Evolutionary conservation across 1,140 invertebrate species (phyloP), one percentile per base, ranked within the genome.

Genomic region (Pseudomyrmex pallidus): DNA sequence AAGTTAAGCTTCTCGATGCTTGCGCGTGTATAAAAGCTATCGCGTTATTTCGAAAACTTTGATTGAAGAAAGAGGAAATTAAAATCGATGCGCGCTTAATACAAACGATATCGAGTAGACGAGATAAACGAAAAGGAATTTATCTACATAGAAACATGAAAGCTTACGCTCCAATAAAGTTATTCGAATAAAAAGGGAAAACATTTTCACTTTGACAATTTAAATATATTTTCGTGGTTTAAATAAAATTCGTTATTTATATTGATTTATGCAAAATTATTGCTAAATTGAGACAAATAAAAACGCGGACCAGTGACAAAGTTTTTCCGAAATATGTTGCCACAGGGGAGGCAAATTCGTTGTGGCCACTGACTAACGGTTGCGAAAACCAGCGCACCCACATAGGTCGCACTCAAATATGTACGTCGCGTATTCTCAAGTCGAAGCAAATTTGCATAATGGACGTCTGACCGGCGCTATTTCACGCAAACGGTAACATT

Each of bases 361-460:
- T 61, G 50, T 88, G 87, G 90, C 87, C 90, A 91, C 87, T 85
- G 88, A 88, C 88, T 92, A 92, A 92, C 85, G 84, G 83, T 90
- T 87, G 85, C 77, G 86, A 89, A 92, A 89, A 85, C 84, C 50
- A 13, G 13, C 20, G 15, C 8, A 68, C 9, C 44, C 17, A 17
- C 44, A 17, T 48, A 3, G 46, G 44, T 62, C 10, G 15, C 12
- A 8, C 35, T 35, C 35, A 35, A 35, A 35, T 35, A 35, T 7
- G 44, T 5, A n/a, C 9, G 44, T 48, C 17, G n/a, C 17, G 44
- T 20, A 48, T 66, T 48, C n/a, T 66, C 10, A 50, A 66, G 44
- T 48, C 7, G 44, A 66, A 66, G 17, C 57, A 48, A 66, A 12
- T 48, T 48, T 44, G 10, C 9, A 48, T 66, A 20, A 66, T 66